Evolutionary conservation across 2,888 invertebrate genomes (phyloP).

Genomic region (Diachrysia chrysitis): DNA sequence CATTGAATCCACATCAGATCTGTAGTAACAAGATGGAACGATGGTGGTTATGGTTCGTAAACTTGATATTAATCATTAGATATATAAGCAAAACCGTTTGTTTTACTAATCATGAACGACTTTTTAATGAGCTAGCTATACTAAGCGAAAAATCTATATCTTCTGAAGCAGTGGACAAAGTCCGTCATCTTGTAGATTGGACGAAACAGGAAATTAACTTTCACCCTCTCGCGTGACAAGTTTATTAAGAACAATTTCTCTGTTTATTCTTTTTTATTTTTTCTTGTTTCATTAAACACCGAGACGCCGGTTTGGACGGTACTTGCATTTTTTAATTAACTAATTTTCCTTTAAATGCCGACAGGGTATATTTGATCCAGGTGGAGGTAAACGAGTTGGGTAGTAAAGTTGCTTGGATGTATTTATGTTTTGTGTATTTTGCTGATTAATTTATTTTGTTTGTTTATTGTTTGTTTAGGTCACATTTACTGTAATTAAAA

Average conservation of each 20-base stretch:
- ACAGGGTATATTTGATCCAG: constrained; percentile 36
- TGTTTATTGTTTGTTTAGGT: no score
- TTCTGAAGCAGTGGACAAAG: constrained; percentile 41
- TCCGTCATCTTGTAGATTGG: constrained; percentile 68
- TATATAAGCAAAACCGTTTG: no score
- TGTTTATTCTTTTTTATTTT: constrained; percentile 78
- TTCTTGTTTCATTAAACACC: constrained; percentile 70
- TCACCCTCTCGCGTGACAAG: constrained; percentile 84
- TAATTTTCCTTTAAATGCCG: constrained; percentile 42
- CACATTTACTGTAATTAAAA: no score
- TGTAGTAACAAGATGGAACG: no score
- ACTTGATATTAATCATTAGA: no score
- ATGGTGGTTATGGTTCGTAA: no score
- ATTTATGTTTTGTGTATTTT: constrained; percentile 30
- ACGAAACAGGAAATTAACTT: constrained; percentile 87
- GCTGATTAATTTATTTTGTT: not conserved
- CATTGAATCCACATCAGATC: no score
- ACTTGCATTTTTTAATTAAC: constrained; percentile 62
- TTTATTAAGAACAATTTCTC: constrained; percentile 84
- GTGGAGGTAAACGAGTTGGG: constrained; percentile 36
- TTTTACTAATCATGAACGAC: not conserved
- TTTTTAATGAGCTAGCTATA: constrained; percentile 12
- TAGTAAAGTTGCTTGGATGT: constrained; percentile 37
- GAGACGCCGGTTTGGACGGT: constrained; percentile 60
- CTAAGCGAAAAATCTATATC: constrained; percentile 23